Percentiles rank a stretch among this genome's conserved stretches.
Conservation (phyloP, 2,797 vertebrate species). For the Hyperoplus lanceolatus region DNA sequence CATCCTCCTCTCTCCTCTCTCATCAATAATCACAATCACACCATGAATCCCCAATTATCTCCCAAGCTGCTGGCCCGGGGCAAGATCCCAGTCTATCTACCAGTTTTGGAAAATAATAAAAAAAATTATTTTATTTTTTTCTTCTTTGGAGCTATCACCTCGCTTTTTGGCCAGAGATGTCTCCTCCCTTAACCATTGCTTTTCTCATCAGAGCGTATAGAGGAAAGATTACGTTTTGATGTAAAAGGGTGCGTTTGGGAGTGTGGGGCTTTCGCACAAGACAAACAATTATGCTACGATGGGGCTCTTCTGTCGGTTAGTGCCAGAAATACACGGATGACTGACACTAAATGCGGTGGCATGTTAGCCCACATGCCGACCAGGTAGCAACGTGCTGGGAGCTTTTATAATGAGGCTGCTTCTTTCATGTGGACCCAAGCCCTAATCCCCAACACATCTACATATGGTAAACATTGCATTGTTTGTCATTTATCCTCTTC, state of each 20-base stretch:
- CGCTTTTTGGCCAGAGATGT: conserved; percentile 26
- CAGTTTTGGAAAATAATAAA: conserved; percentile 48
- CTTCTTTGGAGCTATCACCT: conserved; percentile 29
- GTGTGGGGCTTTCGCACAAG: conserved; percentile 3
- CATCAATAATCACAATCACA: conserved; percentile 69
- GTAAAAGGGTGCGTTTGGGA: conserved; percentile 26
- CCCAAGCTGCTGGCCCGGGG: conserved; percentile 50
- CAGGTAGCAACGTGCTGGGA: conserved; percentile 47
- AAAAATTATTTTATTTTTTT: conserved; percentile 18
- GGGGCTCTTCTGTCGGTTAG: background rate
- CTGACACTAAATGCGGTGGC: conserved; percentile 21
- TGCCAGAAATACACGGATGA: conserved; percentile 19
- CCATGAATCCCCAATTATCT: conserved; percentile 70
- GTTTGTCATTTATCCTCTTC: conserved; percentile 30
- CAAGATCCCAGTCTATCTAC: conserved; percentile 12
- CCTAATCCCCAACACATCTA: conserved; percentile 46
- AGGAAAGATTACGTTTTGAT: conserved; percentile 55
- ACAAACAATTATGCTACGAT: background rate
- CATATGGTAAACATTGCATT: conserved; percentile 41
- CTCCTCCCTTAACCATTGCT: conserved; percentile 35
- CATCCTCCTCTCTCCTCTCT: conserved; percentile 27
- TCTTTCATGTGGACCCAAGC: conserved; percentile 62
- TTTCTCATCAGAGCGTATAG: conserved; percentile 51
- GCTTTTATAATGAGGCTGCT: conserved; percentile 54
- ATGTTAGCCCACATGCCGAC: conserved; percentile 47